Evolutionary conservation across 2,888 invertebrate species (phyloP), one percentile per base, ranked within the genome.

Genomic region (Doris montereyensis): DNA sequence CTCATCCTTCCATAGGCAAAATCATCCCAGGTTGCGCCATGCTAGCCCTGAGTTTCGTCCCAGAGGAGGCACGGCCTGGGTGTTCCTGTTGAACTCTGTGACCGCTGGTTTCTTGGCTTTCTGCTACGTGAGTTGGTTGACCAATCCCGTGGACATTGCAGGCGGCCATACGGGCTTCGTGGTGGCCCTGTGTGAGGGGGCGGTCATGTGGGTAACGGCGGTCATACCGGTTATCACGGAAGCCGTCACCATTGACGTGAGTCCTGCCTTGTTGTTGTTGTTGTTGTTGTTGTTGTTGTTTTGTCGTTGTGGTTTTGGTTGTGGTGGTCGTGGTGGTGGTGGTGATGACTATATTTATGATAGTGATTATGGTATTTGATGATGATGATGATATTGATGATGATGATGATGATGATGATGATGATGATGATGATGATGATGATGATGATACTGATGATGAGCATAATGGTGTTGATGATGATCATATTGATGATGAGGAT

Each of bases 101-200:
- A 58, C 58, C 4, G 76, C 72, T 57, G 35, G 85, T 2, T 86
- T 86, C 13, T 84, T 87, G 17, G 82, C 87, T 17, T 76, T 86
- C 77, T 85, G 82, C 8, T 89, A 87, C 81, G 81, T 83, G 10
- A 87, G 89, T 4, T 88, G 83, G 81, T 79, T 88, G 60, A 86
- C 88, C 74, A 90, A 90, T 80, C 87, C 87, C 28, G 87, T 90
- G 73, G 90, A 90, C 79, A 84, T 90, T 10, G 88, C 88, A 1
- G 89, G 89, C 0, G 83, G 83, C 67, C 89, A 87, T 76, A 88
- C 90, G 1, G 89, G 89, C 0, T 85, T 88, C 26, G 83, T 90
- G 26, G 86, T 88, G 62, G 88, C 87, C 0, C 79, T 90, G 35
- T 84, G 87, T 30, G 90, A 90, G 83, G 86, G n/a, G n/a, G n/a